Evolutionary conservation across 2,797 vertebrate species (phyloP).

Genomic region (Chanos chanos): DNA sequence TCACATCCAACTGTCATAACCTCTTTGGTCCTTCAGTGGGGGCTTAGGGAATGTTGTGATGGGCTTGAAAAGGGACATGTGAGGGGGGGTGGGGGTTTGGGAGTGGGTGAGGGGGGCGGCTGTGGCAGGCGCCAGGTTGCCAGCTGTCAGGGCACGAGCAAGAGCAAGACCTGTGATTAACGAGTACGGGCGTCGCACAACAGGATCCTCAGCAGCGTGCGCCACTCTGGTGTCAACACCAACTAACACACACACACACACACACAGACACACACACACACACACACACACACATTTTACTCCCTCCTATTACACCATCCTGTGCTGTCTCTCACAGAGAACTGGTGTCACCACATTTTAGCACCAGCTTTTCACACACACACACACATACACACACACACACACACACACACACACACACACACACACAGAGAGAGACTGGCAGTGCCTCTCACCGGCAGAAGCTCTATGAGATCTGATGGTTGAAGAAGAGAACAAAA

Average conservation of each 20-base stretch:
- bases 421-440: background rate
- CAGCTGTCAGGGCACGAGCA: constrained; percentile 56
- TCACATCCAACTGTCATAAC: constrained; percentile 61
- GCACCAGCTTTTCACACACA: background rate
- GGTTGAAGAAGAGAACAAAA: too few species aligned
- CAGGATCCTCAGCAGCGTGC: constrained; percentile 55
- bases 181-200: constrained; percentile 55
- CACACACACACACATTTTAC: background rate
- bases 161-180: constrained; percentile 62
- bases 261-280: background rate
- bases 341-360: background rate
- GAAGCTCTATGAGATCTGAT: background rate
- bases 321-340: background rate
- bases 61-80: background rate
- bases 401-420: background rate
- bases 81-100: background rate
- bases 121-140: constrained; percentile 60
- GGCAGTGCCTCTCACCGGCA: background rate
- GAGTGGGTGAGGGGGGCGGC: constrained; percentile 17
- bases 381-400: background rate
- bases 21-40: constrained; percentile 38
- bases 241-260: constrained; percentile 8
- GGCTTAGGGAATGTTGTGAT: constrained; percentile 48
- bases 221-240: constrained; percentile 46
- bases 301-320: background rate